Evolutionary conservation across 1,140 invertebrate species (phyloP).

Genomic region (Carposina sasakii): DNA sequence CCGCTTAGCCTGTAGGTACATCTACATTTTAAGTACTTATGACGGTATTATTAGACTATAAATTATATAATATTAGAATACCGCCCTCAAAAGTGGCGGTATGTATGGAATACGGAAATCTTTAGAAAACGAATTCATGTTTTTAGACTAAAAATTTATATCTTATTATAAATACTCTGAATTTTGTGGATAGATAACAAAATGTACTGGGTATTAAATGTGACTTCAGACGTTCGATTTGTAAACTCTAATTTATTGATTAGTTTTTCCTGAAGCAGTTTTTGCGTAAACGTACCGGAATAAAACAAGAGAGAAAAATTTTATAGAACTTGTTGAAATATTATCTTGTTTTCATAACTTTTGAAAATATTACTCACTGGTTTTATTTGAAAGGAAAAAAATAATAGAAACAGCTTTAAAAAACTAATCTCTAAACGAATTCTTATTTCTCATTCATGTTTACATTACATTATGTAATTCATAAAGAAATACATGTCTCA

Average conservation of each 20-base stretch:
- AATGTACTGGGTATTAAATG: conserved; percentile 54
- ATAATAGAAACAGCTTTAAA: background rate
- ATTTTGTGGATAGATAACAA: conserved; percentile 56
- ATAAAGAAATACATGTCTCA: background rate
- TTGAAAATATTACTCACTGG: no score
- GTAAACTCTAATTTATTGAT: conserved; percentile 32
- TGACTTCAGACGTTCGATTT: conserved; percentile 44
- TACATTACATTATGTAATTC: background rate
- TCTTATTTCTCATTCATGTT: background rate
- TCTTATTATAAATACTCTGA: conserved; percentile 62
- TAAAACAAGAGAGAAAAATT: no score
- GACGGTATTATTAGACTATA: conserved; percentile 70
- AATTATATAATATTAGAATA: conserved; percentile 64
- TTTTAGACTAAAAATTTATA: conserved; percentile 60
- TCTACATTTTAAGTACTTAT: conserved; percentile 61
- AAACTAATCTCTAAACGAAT: background rate
- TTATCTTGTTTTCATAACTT: no score
- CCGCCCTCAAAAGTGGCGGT: conserved; percentile 60
- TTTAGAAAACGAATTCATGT: conserved; percentile 55
- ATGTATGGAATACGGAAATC: conserved; percentile 52
- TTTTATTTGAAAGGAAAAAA: no score
- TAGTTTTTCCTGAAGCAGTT: conserved; percentile 28
- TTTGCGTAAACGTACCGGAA: background rate
- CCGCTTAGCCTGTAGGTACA: conserved; percentile 41
- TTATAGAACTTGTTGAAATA: no score